Base-by-base conservation (phyloP, 1,140 invertebrate species). In the Pseudoatta argentina region DNA sequence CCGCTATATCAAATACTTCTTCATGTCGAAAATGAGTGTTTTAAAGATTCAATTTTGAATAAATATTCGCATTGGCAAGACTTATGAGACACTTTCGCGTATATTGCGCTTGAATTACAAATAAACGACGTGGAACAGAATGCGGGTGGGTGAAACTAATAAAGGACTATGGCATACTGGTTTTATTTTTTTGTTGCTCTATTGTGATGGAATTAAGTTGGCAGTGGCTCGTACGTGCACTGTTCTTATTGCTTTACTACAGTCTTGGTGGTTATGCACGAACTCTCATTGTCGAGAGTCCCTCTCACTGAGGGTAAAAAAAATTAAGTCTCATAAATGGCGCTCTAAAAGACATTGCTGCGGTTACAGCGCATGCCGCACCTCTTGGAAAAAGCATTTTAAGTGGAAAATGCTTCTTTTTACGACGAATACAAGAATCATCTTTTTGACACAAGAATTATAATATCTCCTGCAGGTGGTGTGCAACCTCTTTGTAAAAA, bases 301-400 rank as follows among this genome's bases (percentile, higher is more conserved):
- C 7, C n/a, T 69, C 34, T 71, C 21, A 12, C 6, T 69, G n/a
- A 55, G 8, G 0, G 30, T 30, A 24, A 24, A 64, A 6, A 63
- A 18, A 71, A 82, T 63, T 83, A 81, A 72, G 57, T 86, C 30
- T 82, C 67, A 86, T 86, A 86, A 86, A 86, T 66, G 78, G 18
- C 24, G 53, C 10, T 71, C 8, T 12, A 59, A 72, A 86, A 82
- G 66, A 69, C 66, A 86, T 81, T 81, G 82, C 24, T 63, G 51
- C 64, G 39, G 85, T 14, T 71, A 53, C 30, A 44, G 77, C 27
- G 44, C 48, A 39, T 39, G 39, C n/a, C 27, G 48, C 39, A 44
- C 39, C 61, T 82, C 44, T 18, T 8, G 76, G 85, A 51, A 64
- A 79, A 86, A 67, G 14, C 27, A 71, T 81, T 86, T 86, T 72